phyloP scores from a whole-genome alignment of 2,888 invertebrate species.

The Gastrophysa polygoni region DNA sequence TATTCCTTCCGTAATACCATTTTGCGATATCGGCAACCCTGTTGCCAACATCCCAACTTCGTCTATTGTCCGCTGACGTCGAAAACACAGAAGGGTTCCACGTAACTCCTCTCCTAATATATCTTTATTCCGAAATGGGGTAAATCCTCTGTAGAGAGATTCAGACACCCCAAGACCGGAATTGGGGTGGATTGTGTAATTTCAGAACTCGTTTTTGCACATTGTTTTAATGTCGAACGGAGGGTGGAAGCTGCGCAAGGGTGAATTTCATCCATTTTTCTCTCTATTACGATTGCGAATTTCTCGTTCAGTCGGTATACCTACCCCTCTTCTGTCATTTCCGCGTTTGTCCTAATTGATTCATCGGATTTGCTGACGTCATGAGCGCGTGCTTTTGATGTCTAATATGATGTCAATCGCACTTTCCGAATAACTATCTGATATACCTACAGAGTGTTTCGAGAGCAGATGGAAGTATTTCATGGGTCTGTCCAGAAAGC shows the following conservation, averaged over 20 bases:
- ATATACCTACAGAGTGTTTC: no score
- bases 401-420: no score
- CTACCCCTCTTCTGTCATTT: constrained; percentile 28
- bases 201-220: constrained; percentile 46
- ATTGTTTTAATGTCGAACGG: constrained; percentile 45
- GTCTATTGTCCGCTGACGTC: constrained; percentile 9
- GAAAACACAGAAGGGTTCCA: constrained; percentile 30
- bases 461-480: background rate
- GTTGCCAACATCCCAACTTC: background rate
- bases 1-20: background rate
- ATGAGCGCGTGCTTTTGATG: constrained; percentile 25
- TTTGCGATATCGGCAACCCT: constrained; percentile 4
- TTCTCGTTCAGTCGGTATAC: constrained; percentile 26
- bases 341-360: constrained; percentile 40
- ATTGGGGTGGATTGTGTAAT: constrained; percentile 45
- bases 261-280: constrained; percentile 38
- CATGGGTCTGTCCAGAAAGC: no score
- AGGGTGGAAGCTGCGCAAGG: constrained; percentile 25
- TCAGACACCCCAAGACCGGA: constrained; percentile 33
- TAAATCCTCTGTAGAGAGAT: constrained; percentile 29
- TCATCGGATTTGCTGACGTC: constrained; percentile 46
- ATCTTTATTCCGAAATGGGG: constrained; percentile 32
- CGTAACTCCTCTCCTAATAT: constrained; percentile 24
- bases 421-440: no score
- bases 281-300: constrained; percentile 30